Evolutionary conservation across 2,113 vertebrate genomes (phyloP), one percentile per base, ranked within the genome.

Genomic region (Crotalus tigris): DNA sequence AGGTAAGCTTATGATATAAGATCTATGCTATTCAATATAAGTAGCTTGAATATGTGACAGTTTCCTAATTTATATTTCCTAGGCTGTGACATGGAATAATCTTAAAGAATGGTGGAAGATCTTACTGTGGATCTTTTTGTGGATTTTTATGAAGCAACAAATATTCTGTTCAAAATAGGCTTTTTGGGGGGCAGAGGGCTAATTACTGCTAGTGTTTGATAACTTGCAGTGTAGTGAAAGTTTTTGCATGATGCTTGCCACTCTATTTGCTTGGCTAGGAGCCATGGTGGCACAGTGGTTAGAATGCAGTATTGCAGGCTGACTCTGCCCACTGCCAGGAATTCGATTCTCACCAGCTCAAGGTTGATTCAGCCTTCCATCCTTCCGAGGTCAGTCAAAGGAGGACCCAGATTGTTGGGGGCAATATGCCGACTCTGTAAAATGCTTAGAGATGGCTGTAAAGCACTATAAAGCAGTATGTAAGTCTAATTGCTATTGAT

Each of bases 11-110:
- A 24, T 64, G 19, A 51, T 86, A 55, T 51, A 29, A 55, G 8
- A 15, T 29, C 51, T 89, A 8, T 57, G 15, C 9, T 21, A 53
- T 17, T 49, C 10, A 39, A 2, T 59, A 33, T 10, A 17, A 75
- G n/a, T 46, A 90, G 58, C 33, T 23, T 0, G 0, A n/a, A 61
- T 87, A 88, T 90, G 19, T 29, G 58, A 55, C 53, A 5, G 1
- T 3, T 75, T 49, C n/a, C 90, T 49, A 10, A 91, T 94, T 59
- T 11, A 91, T 87, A 93, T 85, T 91, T 94, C 9, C 15, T 91
- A 87, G 19, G 91, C 13, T 69, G 24, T 49, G 91, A 61, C n/a
- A 87, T 85, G 44, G 33, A 53, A n/a, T 75, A 58, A 55, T 5
- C 23, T 11, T 90, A 90, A 0, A 0, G 1, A 33, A 69, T 89